phyloP scores from a whole-genome alignment of 2,888 invertebrate genomes.

The Catocala sponsa region DNA sequence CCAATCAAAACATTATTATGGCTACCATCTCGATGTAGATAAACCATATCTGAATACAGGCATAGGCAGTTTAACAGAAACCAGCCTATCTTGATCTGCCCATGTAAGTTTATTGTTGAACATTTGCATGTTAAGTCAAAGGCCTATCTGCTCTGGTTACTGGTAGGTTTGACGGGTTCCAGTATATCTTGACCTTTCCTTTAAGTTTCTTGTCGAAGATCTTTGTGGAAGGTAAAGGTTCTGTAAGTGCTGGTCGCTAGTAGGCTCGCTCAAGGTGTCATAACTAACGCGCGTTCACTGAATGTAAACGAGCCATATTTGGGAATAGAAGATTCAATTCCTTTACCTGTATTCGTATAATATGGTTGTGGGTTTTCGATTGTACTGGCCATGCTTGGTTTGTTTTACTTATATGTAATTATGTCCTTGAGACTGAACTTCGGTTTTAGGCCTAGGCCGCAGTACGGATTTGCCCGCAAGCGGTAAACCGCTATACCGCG shows the following conservation, averaged over 20 bases:
- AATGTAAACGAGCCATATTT: conserved; percentile 71
- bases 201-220: conserved; percentile 7
- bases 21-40: conserved; percentile 16
- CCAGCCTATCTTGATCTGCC: conserved; percentile 21
- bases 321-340: conserved; percentile 65
- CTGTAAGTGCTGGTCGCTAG: conserved; percentile 6
- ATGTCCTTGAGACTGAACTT: no score
- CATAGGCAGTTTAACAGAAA: conserved; percentile 10
- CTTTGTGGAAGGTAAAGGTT: background rate
- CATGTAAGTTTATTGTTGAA: conserved; percentile 9
- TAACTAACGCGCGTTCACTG: conserved; percentile 64
- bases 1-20: conserved; percentile 47
- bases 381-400: conserved; percentile 42
- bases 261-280: conserved; percentile 44
- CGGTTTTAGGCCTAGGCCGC: no score
- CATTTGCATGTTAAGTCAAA: background rate
- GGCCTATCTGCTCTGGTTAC: no score
- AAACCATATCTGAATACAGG: conserved; percentile 15
- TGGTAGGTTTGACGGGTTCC: conserved; percentile 4
- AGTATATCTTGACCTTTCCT: conserved; percentile 22
- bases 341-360: conserved; percentile 44
- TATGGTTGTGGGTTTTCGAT: conserved; percentile 52
- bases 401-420: no score
- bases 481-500: no score
- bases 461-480: no score